Evolutionary conservation across 1,140 invertebrate genomes (phyloP).

Genomic region (Cydia splendana): DNA sequence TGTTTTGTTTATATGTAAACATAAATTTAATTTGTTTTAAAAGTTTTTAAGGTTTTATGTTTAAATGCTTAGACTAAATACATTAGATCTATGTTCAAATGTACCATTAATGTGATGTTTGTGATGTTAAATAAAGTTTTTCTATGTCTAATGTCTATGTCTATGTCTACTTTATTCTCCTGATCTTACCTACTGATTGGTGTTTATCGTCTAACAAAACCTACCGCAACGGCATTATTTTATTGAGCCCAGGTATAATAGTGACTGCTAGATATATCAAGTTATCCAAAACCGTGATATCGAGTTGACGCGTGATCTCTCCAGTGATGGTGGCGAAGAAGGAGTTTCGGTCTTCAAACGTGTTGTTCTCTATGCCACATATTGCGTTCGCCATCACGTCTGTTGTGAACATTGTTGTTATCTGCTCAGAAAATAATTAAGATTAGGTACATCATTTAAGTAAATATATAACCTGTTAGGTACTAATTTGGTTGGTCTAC

Average conservation of each 20-base stretch:
- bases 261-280: background rate
- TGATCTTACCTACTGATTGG: too few relatives aligned
- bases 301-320: background rate
- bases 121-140: too few relatives aligned
- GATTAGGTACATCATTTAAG: background rate
- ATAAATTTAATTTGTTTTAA: too few relatives aligned
- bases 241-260: background rate
- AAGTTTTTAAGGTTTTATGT: too few relatives aligned
- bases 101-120: too few relatives aligned
- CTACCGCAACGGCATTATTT: background rate
- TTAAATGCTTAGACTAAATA: too few relatives aligned
- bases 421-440: constrained; percentile 8
- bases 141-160: too few relatives aligned
- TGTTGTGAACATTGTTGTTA: constrained; percentile 23
- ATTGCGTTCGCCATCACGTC: constrained; percentile 26
- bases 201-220: background rate
- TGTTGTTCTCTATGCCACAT: constrained; percentile 22
- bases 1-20: too few relatives aligned
- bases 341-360: constrained; percentile 5
- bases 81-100: too few relatives aligned
- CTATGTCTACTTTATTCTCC: too few relatives aligned
- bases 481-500: too few relatives aligned
- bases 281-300: background rate
- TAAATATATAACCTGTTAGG: too few relatives aligned
- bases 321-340: constrained; percentile 16